Conservation (phyloP, 2,797 vertebrate genomes). For the Fringilla coelebs region DNA sequence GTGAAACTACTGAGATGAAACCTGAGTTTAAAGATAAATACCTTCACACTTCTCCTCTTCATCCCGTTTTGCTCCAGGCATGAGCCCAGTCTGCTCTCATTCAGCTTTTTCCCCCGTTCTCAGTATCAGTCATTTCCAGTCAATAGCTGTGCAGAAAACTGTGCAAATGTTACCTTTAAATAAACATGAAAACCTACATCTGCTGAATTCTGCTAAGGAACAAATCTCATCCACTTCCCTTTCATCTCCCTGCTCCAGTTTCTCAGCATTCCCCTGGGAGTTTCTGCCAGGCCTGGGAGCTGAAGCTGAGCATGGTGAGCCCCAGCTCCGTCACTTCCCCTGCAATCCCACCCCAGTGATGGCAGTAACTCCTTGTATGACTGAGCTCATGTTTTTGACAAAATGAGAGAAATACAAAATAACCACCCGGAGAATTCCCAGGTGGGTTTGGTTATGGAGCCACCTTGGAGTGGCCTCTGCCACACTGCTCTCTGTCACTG, state of each 20-base stretch:
- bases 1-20: not conserved
- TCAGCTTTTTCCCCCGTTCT: not conserved
- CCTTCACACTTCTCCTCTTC: not conserved
- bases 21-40: not conserved
- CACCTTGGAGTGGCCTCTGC: fast-evolving
- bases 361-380: not conserved
- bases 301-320: not conserved
- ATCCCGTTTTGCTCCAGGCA: not conserved
- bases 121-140: not conserved
- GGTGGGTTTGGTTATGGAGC: not conserved
- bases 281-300: not conserved
- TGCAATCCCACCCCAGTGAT: fast-evolving
- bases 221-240: not conserved
- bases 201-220: not conserved
- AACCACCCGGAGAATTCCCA: not conserved
- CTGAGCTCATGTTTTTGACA: fast-evolving
- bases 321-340: not conserved
- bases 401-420: not conserved
- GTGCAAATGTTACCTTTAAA: not conserved
- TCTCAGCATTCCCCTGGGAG: not conserved
- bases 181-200: not conserved
- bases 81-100: not conserved
- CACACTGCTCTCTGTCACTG: fast-evolving
- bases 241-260: not conserved
- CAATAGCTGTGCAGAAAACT: not conserved